Evolutionary conservation across 2,113 vertebrate species (phyloP).

Genomic region (Syngnathus typhle): DNA sequence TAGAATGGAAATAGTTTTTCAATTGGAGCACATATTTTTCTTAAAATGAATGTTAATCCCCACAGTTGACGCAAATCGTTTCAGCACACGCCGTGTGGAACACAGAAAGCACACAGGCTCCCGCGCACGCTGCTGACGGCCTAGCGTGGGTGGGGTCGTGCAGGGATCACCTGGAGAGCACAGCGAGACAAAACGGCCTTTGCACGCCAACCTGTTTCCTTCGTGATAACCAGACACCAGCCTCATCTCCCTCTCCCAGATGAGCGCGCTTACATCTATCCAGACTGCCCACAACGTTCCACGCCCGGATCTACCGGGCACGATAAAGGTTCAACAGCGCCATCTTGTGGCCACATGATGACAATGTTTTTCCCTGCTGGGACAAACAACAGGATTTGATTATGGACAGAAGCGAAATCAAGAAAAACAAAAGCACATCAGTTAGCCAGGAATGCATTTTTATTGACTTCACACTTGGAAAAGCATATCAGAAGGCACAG

Average conservation of each 20-base stretch:
- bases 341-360: constrained; percentile 31
- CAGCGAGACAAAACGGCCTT: neutral
- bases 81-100: no score
- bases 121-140: neutral
- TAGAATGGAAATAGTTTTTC: constrained; percentile 36
- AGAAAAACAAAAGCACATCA: neutral
- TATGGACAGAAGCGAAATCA: neutral
- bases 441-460: constrained; percentile 67
- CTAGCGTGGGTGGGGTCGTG: constrained; percentile 7
- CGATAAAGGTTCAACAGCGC: constrained; percentile 19
- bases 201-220: constrained; percentile 52
- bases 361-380: neutral
- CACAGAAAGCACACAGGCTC: no score
- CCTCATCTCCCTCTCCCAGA: neutral
- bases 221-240: constrained; percentile 45
- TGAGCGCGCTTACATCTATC: neutral
- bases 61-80: no score
- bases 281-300: neutral
- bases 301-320: neutral
- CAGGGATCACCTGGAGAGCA: constrained; percentile 1
- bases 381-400: neutral
- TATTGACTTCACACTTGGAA: constrained; percentile 71
- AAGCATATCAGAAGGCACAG: constrained; percentile 67
- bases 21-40: no score
- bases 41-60: no score